Evolutionary conservation across 2,797 vertebrate species (phyloP), one percentile per base, ranked within the genome.

Genomic region (Acanthurus leucopareius): DNA sequence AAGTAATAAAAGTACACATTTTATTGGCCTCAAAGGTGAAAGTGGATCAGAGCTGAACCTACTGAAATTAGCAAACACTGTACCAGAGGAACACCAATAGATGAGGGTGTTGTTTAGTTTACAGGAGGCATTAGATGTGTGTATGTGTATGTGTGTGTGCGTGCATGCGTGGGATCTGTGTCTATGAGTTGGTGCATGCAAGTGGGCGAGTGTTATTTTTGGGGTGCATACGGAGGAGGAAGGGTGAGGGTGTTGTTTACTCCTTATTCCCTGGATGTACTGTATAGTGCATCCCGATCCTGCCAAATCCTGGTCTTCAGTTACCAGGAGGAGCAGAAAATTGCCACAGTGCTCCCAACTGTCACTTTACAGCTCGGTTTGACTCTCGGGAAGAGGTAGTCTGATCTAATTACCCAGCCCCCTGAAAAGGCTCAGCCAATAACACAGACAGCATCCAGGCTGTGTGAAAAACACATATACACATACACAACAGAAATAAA

Each of bases 381-480:
- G 84, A 87, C 83, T 90, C 91, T 91, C 57, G 32, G 85, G 80
- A 86, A 86, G 88, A 90, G 87, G 87, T 89, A 90, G 89, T 89
- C 85, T 91, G 89, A 93, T 94, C 91, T 92, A 93, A 95, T 95
- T 93, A 93, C 89, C 84, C 82, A 73, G 76, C 79, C 90, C 82
- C 88, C n/a, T 86, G 79, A 91, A 91, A 90, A 90, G 88, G 79
- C 87, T 90, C 82, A 67, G 80, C 88, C 87, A 93, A 88, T 89
- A 93, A 91, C 86, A 83, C 62, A 73, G 79, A 89, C 79, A 80
- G 70, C 61, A 47, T 80, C 64, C 67, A 66, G 75, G 69, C 77
- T 67, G 77, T 15, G 11, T 62, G 69, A 44, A 76, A 68, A 72
- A 75, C n/a, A n/a, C 61, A 62, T 63, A 76, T 32, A 52, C 51